Base-by-base conservation (phyloP, 2,888 invertebrate genomes). In the Cantharis lateralis region DNA sequence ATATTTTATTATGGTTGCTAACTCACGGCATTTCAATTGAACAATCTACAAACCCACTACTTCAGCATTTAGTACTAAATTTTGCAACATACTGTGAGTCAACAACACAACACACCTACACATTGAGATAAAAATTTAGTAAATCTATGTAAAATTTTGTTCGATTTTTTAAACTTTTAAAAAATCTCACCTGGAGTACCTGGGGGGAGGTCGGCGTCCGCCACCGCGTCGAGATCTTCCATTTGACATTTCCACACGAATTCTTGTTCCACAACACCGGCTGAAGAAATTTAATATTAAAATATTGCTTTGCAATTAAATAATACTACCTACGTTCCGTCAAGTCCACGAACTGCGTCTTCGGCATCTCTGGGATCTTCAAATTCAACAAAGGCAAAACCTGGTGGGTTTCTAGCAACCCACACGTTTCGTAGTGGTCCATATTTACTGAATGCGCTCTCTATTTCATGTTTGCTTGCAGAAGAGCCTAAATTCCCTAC, bases 381-480 rank as follows among this genome's bases (percentile, higher is more conserved):
- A 87, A 92, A 96, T 88, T 96, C 96, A 4, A 96, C 95, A 88
- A 96, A 96, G 0, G 96, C 96, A 89, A 96, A 96, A 15, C 96
- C 97, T 7, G 97, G 96, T 62, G 97, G 97, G 86, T 97, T 96
- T 84, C 97, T 90, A 0, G 97, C 97, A 71, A 98, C 96, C 97
- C 97, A 97, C 69, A 97, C 96, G 88, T 96, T 97, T 83, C 95
- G 91, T 80, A 97, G 91, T 63, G 95, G 95, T 10, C 97, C 97
- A 88, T 95, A 97, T 88, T 96, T 95, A 76, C 93, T 91, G 88
- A 97, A 97, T 10, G 95, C 93, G 84, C 94, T 95, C 88, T 97
- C 97, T 77, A 96, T 92, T 88, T 96, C 96, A 86, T 95, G 94
- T 88, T 96, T 96, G 13, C 96, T 95, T 7, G 96, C 96, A 85